Conservation (phyloP, 2,888 invertebrate genomes). For the Euzetes globulus region DNA sequence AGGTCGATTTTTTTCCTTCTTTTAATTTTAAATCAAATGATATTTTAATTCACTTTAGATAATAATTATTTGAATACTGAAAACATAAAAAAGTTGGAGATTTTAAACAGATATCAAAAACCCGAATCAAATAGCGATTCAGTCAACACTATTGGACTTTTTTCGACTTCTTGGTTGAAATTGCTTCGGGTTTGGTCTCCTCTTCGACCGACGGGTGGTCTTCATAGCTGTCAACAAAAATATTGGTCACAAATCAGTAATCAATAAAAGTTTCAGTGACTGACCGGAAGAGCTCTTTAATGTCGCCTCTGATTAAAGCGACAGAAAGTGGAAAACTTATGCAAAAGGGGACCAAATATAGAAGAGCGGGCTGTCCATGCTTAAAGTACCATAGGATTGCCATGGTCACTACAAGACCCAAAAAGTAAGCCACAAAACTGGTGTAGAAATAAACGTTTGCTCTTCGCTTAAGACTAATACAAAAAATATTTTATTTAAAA, state of each 20-base stretch:
- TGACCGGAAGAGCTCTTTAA: conserved; percentile 64
- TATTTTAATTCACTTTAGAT: neutral
- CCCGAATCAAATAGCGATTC: conserved; percentile 44
- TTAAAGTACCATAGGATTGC: conserved; percentile 96
- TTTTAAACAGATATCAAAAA: neutral
- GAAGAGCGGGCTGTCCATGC: conserved; percentile 90
- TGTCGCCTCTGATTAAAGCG: conserved; percentile 80
- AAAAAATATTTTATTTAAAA: conserved; percentile 27
- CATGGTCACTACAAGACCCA: conserved; percentile 87
- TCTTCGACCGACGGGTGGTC: conserved; percentile 57
- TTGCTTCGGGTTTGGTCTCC: conserved; percentile 29
- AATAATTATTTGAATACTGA: neutral
- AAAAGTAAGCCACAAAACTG: conserved; percentile 83
- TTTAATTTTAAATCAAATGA: neutral
- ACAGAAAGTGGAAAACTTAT: conserved; percentile 79
- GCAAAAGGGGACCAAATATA: conserved; percentile 95
- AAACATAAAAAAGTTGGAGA: conserved; percentile 9
- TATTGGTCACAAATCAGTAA: neutral
- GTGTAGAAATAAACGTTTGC: conserved; percentile 79
- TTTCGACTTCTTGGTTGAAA: conserved; percentile 30
- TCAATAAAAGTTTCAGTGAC: conserved; percentile 50
- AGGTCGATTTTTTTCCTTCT: too few relatives aligned
- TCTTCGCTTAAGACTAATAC: conserved; percentile 64
- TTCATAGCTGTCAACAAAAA: conserved; percentile 56
- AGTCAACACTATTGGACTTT: conserved; percentile 24